Base-by-base conservation (phyloP, 2,797 vertebrate genomes). In the Microctenopoma stevenorrisi region DNA sequence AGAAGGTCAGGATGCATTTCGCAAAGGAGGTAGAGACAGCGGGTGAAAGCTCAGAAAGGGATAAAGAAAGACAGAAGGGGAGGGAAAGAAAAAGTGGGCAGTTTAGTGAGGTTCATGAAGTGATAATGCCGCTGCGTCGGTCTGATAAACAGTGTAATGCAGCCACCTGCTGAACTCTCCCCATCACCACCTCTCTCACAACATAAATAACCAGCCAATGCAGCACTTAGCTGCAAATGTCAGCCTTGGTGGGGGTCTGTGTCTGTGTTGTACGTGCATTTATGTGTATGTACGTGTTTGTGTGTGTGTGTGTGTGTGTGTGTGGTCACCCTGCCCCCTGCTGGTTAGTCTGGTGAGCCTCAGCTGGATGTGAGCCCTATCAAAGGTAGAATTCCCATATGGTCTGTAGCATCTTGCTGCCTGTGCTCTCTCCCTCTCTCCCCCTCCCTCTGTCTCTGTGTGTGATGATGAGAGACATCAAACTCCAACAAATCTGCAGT, bases 211-310 rank as follows among this genome's bases (percentile, higher is more conserved):
- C 67, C 74, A 79, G 78, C 70, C 86, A 76, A 66, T 86, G 90
- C 87, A 89, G 84, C 80, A 90, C 87, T 92, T 82, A 74, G 84
- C 86, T 85, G 82, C 82, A 92, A 92, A 93, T 92, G 89, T 91
- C 88, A 92, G 79, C 48, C 65, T 73, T 83, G 72, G 75, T 82
- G 83, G 80, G 81, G 68, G 81, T 75, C 60, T 88, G 72, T 72
- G 66, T 56, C 64, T 71, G 53, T 33, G 30, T 33, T 33, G 5
- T 35, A 35, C 9, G 33, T 70, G 64, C 75, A 75, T 70, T 67
- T 81, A 79, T 75, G 66, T 43, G 40, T 60, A 58, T 55, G 50
- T 62, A 54, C 40, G 44, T 44, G 33, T 30, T 26, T 47, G 22
- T 70, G 68, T 81, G 80, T 73, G 66, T 43, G 40, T 47, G 30